Evolutionary conservation across 2,888 invertebrate species (phyloP), one percentile per base, ranked within the genome.

Genomic region (Esperia sulphurella): DNA sequence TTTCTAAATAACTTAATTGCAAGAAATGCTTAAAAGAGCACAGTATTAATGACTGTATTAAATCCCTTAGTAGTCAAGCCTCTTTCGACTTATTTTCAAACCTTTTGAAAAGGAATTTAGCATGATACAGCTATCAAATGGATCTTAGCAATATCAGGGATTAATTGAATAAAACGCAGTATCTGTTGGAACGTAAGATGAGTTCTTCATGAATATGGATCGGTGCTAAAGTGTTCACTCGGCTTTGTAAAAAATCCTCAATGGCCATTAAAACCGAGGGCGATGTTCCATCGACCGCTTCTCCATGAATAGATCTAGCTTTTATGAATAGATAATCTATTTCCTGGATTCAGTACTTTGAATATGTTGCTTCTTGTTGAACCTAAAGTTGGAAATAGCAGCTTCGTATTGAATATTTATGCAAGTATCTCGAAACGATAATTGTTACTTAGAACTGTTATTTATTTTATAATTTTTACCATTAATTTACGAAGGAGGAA

Each of bases 131-230:
- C 21, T 52, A 63, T 53, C 48, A 55, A 54, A 58, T 61, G 60
- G 63, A 68, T 58, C 62, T 52, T 51, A 51, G 55, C 67, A 71
- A 76, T 85, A 83, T 81, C 74, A 67, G 59, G 68, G 74, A 79
- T 81, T 87, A 87, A 88, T 87, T 85, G 83, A 84, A 87, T 84
- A 79, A 83, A 85, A 80, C 71, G 70, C 75, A 70, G 68, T 68
- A 70, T 71, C 71, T 69, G 5, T 21, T n/a, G n/a, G n/a, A 21
- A 2, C 69, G 67, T 28, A 12, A 44, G 65, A 59, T 65, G 55
- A 61, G 57, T 61, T 55, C 55, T 65, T 81, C 83, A 85, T 87
- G 84, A 87, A 85, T 87, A 86, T 87, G 82, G 73, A 85, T 79
- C 61, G 61, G 53, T 55, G 61, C 61, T 72, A 65, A 75, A 83